These are phyloP conservation scores for Drosophila micromelanica DNA, from an alignment of 1,140 invertebrate species.

Conservation along the genomic window DNA sequence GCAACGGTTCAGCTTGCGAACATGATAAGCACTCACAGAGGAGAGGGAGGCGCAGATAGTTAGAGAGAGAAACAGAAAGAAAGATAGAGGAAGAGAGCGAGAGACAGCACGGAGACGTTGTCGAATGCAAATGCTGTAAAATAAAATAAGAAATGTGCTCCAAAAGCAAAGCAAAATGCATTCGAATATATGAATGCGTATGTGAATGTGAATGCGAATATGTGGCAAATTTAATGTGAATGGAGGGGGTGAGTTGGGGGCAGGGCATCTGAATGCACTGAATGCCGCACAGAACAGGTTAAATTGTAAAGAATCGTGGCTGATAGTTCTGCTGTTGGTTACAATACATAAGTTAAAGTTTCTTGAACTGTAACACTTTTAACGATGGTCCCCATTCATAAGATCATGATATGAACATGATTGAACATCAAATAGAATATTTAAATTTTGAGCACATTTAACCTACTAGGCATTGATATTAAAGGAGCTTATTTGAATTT, in stretches of 20 bases:
- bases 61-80: conserved; percentile 7
- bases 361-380: conserved; percentile 32
- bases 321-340: conserved; percentile 22
- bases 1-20: conserved; percentile 25
- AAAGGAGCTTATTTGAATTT: too few relatives aligned
- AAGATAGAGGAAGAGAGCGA: conserved; percentile 8
- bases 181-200: conserved; percentile 7
- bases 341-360: conserved; percentile 24
- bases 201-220: conserved; percentile 27
- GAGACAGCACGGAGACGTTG: conserved; percentile 26
- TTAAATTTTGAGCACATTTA: too few relatives aligned
- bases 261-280: conserved; percentile 5
- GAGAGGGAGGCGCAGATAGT: conserved; percentile 2
- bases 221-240: conserved; percentile 54
- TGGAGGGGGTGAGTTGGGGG: neutral
- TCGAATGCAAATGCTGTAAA: conserved; percentile 72
- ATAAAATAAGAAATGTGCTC: conserved; percentile 46
- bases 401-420: too few relatives aligned
- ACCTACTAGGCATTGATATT: too few relatives aligned
- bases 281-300: conserved; percentile 29
- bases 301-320: conserved; percentile 33
- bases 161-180: conserved; percentile 30
- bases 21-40: conserved; percentile 11
- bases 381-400: neutral
- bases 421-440: neutral